Base-by-base conservation (phyloP, 2,888 invertebrate genomes). In the Thalpophila matura region DNA sequence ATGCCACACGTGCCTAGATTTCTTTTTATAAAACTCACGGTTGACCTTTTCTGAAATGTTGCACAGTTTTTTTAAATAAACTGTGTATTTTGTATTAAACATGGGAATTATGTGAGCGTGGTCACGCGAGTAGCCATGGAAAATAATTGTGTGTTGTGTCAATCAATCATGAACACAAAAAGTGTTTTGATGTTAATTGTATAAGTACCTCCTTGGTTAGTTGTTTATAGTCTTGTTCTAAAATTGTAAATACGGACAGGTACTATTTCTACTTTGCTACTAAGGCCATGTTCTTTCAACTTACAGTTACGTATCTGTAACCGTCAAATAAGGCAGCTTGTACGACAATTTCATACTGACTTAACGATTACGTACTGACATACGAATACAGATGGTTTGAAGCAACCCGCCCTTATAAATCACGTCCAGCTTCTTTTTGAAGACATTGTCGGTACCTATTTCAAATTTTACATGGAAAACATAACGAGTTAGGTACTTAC, bases 111-210 rank as follows among this genome's bases (percentile, higher is more conserved):
- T 54, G 50, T 53, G 57, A 35, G 40, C 68, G 56, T 59, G 50
- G 67, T 74, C 79, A 79, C 75, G 80, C 77, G 31, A 79, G 58
- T 68, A 24, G 49, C 59, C 40, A 55, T 38, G 58, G 55, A 50
- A 64, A 64, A 62, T 73, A 77, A 77, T 77, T 79, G 69, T 63
- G 62, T 63, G 63, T 26, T 47, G 24, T 60, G 62, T 67, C 74
- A 77, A 77, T 79, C 80, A 72, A 77, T 74, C 79, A 68, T 38
- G 37, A 12, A 29, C 22, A 63, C 18, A 68, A 74, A 74, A 78
- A 51, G 46, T 77, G 56, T 70, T 76, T 54, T 66, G 56, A 60
- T 69, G 38, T 61, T 56, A 49, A 63, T 61, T 72, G 33, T 65
- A 5, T 53, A 61, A 57, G 43, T 64, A 31, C 58, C n/a, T 40